These are phyloP conservation scores for Coccyzus lansbergi DNA, from an alignment of 2,797 vertebrate genomes.

Conservation along the genomic window DNA sequence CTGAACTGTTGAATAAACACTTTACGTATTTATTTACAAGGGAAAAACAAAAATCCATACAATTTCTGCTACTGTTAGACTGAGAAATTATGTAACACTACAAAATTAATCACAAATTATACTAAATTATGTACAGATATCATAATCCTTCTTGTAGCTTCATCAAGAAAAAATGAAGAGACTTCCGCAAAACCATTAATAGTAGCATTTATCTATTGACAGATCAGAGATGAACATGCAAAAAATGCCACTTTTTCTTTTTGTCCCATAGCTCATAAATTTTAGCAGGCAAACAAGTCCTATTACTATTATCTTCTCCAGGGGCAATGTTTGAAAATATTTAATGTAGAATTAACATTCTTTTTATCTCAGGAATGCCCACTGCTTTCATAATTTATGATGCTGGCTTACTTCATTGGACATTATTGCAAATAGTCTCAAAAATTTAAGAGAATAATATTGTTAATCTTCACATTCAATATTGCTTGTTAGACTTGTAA, in stretches of 20 bases:
- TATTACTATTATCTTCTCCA: background rate
- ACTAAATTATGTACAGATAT: background rate
- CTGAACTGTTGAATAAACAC: background rate
- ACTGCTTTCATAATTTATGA: background rate
- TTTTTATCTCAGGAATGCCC: background rate
- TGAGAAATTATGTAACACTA: background rate
- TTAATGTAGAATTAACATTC: background rate
- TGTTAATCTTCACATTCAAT: background rate
- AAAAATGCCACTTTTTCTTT: background rate
- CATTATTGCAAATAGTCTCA: background rate
- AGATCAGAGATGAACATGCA: background rate
- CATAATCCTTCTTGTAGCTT: background rate
- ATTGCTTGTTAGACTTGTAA: background rate
- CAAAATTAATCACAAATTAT: background rate
- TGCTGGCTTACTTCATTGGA: background rate
- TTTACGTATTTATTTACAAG: conserved; percentile 1
- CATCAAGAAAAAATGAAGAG: background rate
- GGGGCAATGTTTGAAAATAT: background rate
- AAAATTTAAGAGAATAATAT: background rate
- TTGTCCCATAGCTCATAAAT: background rate
- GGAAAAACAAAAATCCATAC: background rate
- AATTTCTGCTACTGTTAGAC: background rate
- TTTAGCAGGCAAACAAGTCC: background rate
- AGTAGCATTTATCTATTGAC: background rate
- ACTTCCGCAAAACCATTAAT: background rate